Conservation (phyloP, 2,113 vertebrate genomes). For the Oreocharis arfaki region DNA sequence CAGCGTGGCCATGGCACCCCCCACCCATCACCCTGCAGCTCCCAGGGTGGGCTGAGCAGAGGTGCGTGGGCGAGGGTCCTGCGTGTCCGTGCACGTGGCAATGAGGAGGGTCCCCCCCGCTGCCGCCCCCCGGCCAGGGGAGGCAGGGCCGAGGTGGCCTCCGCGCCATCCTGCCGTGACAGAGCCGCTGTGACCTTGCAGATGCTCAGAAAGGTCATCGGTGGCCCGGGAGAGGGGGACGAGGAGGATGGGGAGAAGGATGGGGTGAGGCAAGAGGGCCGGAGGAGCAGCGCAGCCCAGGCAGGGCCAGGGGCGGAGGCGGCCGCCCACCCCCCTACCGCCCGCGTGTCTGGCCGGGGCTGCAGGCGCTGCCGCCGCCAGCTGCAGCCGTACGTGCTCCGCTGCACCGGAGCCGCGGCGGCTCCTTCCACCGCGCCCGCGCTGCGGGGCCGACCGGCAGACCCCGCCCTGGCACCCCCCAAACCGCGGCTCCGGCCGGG, state of each 20-base stretch:
- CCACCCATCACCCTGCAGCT: neutral
- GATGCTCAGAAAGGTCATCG: neutral
- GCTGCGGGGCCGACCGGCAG: neutral
- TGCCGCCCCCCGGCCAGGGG: neutral
- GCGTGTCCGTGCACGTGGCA: fast-evolving
- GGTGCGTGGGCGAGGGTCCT: neutral
- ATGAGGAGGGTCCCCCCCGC: neutral
- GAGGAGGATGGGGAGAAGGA: neutral
- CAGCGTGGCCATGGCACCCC: neutral
- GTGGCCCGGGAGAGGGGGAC: neutral
- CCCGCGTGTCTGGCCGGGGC: neutral
- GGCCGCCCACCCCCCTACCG: neutral
- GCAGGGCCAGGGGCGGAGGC: neutral
- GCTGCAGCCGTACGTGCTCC: constrained; percentile 5
- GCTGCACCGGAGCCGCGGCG: neutral
- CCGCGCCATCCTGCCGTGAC: fast-evolving
- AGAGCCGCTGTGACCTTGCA: constrained; percentile 29
- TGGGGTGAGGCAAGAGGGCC: neutral
- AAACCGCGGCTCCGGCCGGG: neutral
- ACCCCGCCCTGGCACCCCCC: neutral
- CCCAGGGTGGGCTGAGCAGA: neutral
- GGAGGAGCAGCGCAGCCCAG: neutral
- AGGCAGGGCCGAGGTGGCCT: neutral
- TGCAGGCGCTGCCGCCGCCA: neutral
- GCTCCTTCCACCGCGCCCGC: neutral